A percentile compares a stretch with the other conserved stretches of the same genome.
Evolutionary conservation across 2,113 vertebrate genomes (phyloP).

Genomic region (Spilogale gracilis): DNA sequence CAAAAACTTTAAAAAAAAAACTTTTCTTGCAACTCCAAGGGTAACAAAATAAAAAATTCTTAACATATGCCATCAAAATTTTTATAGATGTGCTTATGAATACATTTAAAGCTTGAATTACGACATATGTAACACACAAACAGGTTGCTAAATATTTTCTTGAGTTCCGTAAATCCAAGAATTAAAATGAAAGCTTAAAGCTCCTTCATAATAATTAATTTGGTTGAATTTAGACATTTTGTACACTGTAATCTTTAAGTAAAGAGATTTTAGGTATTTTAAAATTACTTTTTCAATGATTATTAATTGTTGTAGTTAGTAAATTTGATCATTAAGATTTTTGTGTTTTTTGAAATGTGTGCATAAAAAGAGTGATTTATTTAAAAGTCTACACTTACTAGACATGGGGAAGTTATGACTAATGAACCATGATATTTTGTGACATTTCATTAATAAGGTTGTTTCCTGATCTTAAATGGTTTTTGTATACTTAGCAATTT

Average conservation of each 20-base stretch:
- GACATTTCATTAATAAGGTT: conserved; percentile 79
- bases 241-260: conserved; percentile 44
- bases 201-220: conserved; percentile 72
- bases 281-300: conserved; percentile 22
- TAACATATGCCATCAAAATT: conserved; percentile 55
- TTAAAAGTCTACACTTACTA: conserved; percentile 45
- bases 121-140: conserved; percentile 75
- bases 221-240: conserved; percentile 69
- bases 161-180: conserved; percentile 78
- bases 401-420: conserved; percentile 46
- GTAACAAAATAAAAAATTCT: conserved; percentile 71
- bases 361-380: conserved; percentile 39
- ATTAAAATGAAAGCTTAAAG: conserved; percentile 78
- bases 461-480: conserved; percentile 43
- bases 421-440: conserved; percentile 79
- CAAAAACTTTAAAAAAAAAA: not conserved
- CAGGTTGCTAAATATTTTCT: conserved; percentile 74
- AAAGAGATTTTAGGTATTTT: conserved; percentile 31
- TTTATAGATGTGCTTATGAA: conserved; percentile 79
- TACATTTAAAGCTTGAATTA: conserved; percentile 81
- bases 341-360: conserved; percentile 6
- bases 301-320: conserved; percentile 6
- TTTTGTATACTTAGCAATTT: conserved; percentile 74
- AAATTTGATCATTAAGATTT: conserved; percentile 43
- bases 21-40: conserved; percentile 48